phyloP scores from a whole-genome alignment of 30 jellyfish, hydroid and myxozoan species.

The Nemopilema nomurai region DNA sequence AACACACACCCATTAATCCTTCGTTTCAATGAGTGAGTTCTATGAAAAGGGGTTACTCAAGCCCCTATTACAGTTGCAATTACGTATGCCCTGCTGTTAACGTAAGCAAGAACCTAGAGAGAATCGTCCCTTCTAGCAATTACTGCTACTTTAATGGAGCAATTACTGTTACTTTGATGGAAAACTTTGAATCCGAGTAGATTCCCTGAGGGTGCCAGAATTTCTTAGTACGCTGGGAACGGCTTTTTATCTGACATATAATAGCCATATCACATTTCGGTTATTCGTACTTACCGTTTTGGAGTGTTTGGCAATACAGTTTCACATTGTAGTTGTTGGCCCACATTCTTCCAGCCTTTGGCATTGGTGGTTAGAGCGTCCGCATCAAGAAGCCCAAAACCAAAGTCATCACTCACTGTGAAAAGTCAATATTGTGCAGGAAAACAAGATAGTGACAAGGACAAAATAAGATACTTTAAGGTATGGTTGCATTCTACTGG shows the following conservation, averaged over 20 bases:
- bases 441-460: neutral
- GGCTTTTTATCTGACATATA: neutral
- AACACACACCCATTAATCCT: no score
- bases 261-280: neutral
- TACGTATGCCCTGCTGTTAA: no score
- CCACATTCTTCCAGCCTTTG: constrained; percentile 21
- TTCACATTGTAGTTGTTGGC: constrained; percentile 6
- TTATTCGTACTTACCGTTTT: neutral
- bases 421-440: neutral
- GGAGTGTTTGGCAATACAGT: neutral
- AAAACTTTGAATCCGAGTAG: no score
- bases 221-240: neutral
- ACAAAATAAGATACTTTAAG: neutral
- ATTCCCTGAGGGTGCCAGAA: neutral
- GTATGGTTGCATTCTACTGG: neutral
- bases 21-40: no score
- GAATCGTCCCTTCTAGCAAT: no score
- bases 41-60: no score
- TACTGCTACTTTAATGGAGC: no score
- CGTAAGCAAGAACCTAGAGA: no score
- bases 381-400: constrained; percentile 38
- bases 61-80: no score
- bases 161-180: no score
- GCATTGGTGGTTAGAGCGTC: constrained; percentile 25
- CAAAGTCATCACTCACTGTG: constrained; percentile 28